Evolutionary conservation across 2,888 invertebrate species (phyloP), one percentile per base, ranked within the genome.

Genomic region (Pegoplata infirma): DNA sequence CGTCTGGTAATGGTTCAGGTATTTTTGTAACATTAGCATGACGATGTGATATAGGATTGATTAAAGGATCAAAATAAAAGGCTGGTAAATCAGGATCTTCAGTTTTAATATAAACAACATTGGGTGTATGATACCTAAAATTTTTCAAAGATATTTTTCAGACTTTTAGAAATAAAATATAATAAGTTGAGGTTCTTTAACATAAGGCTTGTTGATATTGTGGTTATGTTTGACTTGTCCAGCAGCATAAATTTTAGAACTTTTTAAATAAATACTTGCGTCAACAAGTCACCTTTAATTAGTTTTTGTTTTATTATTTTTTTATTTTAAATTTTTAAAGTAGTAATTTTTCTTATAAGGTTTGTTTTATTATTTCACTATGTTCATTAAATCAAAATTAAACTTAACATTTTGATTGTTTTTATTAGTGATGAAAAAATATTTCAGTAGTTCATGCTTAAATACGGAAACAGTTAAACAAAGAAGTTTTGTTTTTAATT

Each of bases 21-120:
- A 92, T 91, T 89, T 96, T 97, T 14, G 63, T 67, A 0, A 96
- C 92, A 74, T 84, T 86, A 0, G 97, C 93, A 90, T 97, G 96
- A 66, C 97, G 92, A 88, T 98, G 98, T 1, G 99, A 97, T 84
- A 99, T 99, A 0, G 99, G 99, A 90, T 99, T 99, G 87, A 99
- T 99, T 56, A 99, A 91, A 0, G 99, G 99, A 91, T 99, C 99
- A 90, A 99, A 99, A 90, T 99, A 99, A 90, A 99, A 99, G 0
- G 99, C 99, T 36, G 99, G 99, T 71, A 99, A 91, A 90, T 99
- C 99, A 6, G 99, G 99, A 92, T 99, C 99, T 91, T 99, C 99
- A 0, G 99, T 99, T 91, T 99, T 99, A 85, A 99, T 99, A 90
- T 97, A 99, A 0, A 99, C 98, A 5, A 99, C 99, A 89, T 98